phyloP scores from a whole-genome alignment of 64 coral and sea anemone genomes.

The Porites australiensis region DNA sequence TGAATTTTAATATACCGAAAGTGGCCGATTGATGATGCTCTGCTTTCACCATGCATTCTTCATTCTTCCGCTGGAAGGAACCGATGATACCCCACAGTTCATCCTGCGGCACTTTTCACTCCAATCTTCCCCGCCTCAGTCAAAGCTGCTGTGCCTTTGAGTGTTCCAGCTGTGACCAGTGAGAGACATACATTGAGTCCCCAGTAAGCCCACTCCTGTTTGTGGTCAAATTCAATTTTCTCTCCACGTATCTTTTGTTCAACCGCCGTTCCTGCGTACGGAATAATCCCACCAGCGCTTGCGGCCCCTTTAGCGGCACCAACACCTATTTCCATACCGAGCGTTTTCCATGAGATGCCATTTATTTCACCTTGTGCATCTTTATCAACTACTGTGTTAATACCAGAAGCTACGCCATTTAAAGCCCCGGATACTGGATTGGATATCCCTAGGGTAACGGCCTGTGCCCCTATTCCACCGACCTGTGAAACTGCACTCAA shows the following conservation, averaged over 20 bases:
- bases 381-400: constrained; percentile 6
- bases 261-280: constrained; percentile 8
- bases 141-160: constrained; percentile 1
- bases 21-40: too few relatives aligned
- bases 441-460: background rate
- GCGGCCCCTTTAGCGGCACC: background rate
- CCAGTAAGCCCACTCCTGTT: constrained; percentile 1
- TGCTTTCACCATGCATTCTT: too few relatives aligned
- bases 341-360: background rate
- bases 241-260: constrained; percentile 4
- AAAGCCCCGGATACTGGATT: constrained; percentile 5
- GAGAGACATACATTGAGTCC: background rate
- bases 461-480: background rate
- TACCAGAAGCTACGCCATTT: background rate
- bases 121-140: background rate
- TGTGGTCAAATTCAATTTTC: constrained; percentile 10
- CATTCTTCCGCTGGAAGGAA: too few relatives aligned
- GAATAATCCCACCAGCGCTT: background rate
- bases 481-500: background rate
- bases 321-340: background rate
- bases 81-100: background rate
- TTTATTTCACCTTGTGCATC: background rate
- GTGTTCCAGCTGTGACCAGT: background rate
- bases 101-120: background rate
- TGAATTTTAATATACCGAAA: too few relatives aligned